Percentiles rank a stretch among this genome's conserved stretches.
These are phyloP conservation scores for Falcaria lacertinaria DNA, from an alignment of 2,888 invertebrate species.

Conservation along the genomic window DNA sequence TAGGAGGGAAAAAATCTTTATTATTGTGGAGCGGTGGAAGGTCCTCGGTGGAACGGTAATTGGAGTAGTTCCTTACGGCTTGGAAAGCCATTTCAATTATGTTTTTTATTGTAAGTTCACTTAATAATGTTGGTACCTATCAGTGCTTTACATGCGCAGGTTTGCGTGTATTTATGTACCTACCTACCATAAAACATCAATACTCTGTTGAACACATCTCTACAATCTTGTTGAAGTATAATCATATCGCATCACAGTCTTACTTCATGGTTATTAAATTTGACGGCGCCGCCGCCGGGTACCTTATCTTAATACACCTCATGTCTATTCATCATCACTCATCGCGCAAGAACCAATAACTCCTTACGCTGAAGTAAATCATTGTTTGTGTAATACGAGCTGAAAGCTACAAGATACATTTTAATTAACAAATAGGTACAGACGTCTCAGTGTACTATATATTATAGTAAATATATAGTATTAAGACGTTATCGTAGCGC, in stretches of 20 bases:
- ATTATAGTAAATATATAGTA: neutral
- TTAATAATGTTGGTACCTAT: no score
- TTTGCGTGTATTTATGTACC: no score
- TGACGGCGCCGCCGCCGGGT: neutral
- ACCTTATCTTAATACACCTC: neutral
- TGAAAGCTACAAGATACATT: neutral
- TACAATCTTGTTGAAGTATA: no score
- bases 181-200: no score
- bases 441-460: neutral
- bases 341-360: neutral
- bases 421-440: neutral
- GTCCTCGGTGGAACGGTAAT: neutral
- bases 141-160: no score
- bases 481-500: constrained; percentile 5
- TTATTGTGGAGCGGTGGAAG: neutral
- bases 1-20: neutral
- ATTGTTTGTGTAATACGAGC: neutral
- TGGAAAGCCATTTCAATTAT: neutral
- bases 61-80: neutral
- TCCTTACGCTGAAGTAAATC: neutral
- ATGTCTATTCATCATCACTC: constrained; percentile 1
- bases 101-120: no score
- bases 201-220: no score
- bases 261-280: no score
- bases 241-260: no score